Base-by-base conservation (phyloP, 2,113 vertebrate species). In the Ophiodon elongatus region DNA sequence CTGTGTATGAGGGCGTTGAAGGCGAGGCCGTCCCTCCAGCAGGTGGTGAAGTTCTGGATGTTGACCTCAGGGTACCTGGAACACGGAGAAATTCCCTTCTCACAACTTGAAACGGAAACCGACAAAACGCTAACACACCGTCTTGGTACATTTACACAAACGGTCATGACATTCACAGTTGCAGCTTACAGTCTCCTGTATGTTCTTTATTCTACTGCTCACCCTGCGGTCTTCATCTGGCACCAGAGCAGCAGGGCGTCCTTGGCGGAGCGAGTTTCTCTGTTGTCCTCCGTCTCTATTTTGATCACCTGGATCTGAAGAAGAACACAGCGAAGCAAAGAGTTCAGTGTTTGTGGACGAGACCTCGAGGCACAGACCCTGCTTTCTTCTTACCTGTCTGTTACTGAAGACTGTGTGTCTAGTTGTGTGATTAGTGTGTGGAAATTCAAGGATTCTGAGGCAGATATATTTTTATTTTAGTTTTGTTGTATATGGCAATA, bases 11-110 rank as follows among this genome's bases (percentile, higher is more conserved):
- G 97, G 2, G 98, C 98, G 1, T 97, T 99, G 91, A 99, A 99
- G 80, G 98, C 98, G 73, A 99, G 91, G 1, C 98, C 98, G 0
- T 99, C 98, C 86, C 96, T 94, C 98, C 98, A 99, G 92, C 97
- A 99, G 85, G 96, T 98, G 88, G 97, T 99, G 91, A 99, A 99
- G 94, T 99, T 99, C 93, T 98, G 97, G 88, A 99, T 98, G 93
- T 97, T 98, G 8, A 99, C 98, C 86, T 97, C 97, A 0, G 98
- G 94, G 89, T 99, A 99, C 59, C 98, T 99, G 93, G 1, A 79
- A 13, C 39, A 67, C 3, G 2, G 1, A 74, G 10, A 59, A n/a
- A 72, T 8, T 29, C 15, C 43, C 45, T 45, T 54, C 23, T 64
- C 19, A 57, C 15, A 11, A 31, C 1, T 27, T 76, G 1, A 59